Evolutionary conservation across 2,113 vertebrate genomes (phyloP), one percentile per base, ranked within the genome.

Genomic region (Marcusenius ussheri): DNA sequence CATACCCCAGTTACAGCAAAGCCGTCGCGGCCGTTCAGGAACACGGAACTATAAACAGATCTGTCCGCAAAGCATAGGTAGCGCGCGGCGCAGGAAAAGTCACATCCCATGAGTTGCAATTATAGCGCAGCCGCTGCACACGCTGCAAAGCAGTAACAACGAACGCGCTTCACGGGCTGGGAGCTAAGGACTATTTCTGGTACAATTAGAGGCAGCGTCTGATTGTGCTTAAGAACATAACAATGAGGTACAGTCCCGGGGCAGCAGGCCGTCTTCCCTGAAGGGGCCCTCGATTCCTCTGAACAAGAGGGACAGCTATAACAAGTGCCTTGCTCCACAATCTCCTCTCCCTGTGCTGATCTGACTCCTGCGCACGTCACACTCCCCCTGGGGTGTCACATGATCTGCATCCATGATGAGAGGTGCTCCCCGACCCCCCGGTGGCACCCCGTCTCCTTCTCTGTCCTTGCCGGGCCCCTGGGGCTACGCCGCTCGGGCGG

Each of bases 101-200:
- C 83, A 84, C 45, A 47, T 84, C 83, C 83, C 83, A 84, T 87
- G 85, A 87, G 85, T 51, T 87, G 85, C 85, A 50, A 87, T 51
- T 50, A 87, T 19, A 87, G 24, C 2, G 15, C 15, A 53, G 85
- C 46, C 49, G 15, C 47, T 51, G n/a, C 85, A 87, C 45, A 35
- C 1, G 27, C 47, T 53, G 85, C 21, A 51, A 31, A 50, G 85
- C 46, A 15, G 47, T 87, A 87, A 87, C 47, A 47, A 45, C 19
- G 24, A 47, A 84, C 9, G 8, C 21, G 7, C 19, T 84, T 84
- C 39, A 84, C 45, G 2, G 39, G 45, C 83, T 84, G 83, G 83
- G 39, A 84, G 39, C 21, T 84, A 84, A 84, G 24, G 83, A 24
- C 42, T 84, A 84, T 84, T 84, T 84, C 83, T 84, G 83, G 83